These are phyloP conservation scores for Drosophila emarginata DNA, from an alignment of 2,888 invertebrate species.

Conservation along the genomic window DNA sequence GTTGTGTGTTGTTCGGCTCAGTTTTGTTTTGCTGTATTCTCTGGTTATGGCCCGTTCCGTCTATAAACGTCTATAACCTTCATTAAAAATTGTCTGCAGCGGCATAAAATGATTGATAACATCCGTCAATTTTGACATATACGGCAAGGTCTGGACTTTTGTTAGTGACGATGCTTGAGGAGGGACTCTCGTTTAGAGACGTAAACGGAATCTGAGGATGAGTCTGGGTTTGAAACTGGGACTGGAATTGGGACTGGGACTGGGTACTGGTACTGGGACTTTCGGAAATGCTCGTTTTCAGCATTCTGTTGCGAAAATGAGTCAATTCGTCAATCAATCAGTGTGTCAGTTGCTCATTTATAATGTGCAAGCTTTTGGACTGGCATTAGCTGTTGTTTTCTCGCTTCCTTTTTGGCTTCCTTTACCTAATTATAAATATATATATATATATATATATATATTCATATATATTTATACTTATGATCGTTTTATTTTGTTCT, in stretches of 20 bases:
- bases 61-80: constrained; percentile 75
- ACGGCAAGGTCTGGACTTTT: constrained; percentile 58
- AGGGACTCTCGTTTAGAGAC: not conserved
- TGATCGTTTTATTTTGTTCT: too few relatives aligned
- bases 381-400: constrained; percentile 28
- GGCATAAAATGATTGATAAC: constrained; percentile 76
- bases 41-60: constrained; percentile 38
- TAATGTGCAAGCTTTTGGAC: constrained; percentile 44
- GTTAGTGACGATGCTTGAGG: not conserved
- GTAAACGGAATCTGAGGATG: not conserved
- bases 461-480: too few relatives aligned
- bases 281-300: not conserved
- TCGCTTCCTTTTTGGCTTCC: constrained; percentile 41
- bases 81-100: constrained; percentile 78
- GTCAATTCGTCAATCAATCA: constrained; percentile 77
- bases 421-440: constrained; percentile 21
- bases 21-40: constrained; percentile 14
- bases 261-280: constrained; percentile 1
- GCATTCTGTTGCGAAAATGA: constrained; percentile 50
- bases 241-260: constrained; percentile 17
- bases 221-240: constrained; percentile 13
- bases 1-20: not conserved
- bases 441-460: too few relatives aligned
- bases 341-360: constrained; percentile 75
- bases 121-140: constrained; percentile 78